These are phyloP conservation scores for Geotrupes spiniger DNA, from an alignment of 2,888 invertebrate species.

Conservation along the genomic window DNA sequence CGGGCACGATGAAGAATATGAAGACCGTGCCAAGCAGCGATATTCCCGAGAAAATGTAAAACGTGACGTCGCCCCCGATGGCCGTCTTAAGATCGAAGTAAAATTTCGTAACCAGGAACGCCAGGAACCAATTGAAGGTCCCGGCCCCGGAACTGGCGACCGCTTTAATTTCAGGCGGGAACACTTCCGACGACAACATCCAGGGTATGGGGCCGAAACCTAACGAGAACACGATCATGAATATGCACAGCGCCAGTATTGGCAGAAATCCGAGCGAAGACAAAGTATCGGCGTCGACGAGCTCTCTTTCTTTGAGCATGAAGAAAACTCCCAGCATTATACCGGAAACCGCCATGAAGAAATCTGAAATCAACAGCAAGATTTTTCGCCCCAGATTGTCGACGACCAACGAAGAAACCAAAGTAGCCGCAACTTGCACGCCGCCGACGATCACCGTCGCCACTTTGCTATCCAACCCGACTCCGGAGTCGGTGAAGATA, in stretches of 20 bases:
- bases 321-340: slow-evolving; percentile 73
- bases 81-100: slow-evolving; percentile 58
- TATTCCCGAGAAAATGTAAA: slow-evolving; percentile 71
- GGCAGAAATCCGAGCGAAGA: slow-evolving; percentile 69
- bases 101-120: slow-evolving; percentile 76
- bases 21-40: slow-evolving; percentile 66
- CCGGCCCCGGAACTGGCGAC: slow-evolving; percentile 75
- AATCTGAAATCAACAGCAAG: slow-evolving; percentile 68
- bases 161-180: slow-evolving; percentile 75
- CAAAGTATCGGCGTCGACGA: slow-evolving; percentile 50
- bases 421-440: slow-evolving; percentile 76
- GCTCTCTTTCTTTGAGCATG: slow-evolving; percentile 47
- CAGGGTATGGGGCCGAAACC: slow-evolving; percentile 88
- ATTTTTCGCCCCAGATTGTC: slow-evolving; percentile 78
- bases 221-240: slow-evolving; percentile 76
- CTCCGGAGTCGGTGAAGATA: slow-evolving; percentile 70
- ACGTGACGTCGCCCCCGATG: slow-evolving; percentile 64
- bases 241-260: slow-evolving; percentile 68
- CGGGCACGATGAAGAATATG: slow-evolving; percentile 65
- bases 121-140: slow-evolving; percentile 77
- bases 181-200: slow-evolving; percentile 81
- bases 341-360: slow-evolving; percentile 68
- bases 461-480: slow-evolving; percentile 56
- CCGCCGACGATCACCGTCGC: slow-evolving; percentile 80
- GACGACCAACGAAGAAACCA: slow-evolving; percentile 71